These are phyloP conservation scores for Agelastica alni DNA, from an alignment of 2,888 invertebrate species.

Conservation along the genomic window DNA sequence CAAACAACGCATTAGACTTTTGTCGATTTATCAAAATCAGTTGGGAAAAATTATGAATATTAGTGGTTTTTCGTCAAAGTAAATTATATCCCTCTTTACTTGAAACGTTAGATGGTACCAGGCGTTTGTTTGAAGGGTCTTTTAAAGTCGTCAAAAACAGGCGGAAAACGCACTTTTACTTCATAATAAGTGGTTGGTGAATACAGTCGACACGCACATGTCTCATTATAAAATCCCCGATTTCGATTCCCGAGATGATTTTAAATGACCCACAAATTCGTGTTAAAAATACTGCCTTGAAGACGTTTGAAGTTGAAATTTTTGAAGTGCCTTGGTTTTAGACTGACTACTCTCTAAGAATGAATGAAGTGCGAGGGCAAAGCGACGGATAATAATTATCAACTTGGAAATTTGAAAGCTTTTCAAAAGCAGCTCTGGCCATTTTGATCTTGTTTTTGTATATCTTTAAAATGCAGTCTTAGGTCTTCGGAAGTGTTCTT, in stretches of 20 bases:
- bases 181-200: slow-evolving; percentile 35
- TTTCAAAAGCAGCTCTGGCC: slow-evolving; percentile 16
- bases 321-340: slow-evolving; percentile 16
- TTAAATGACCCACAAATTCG: slow-evolving; percentile 28
- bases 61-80: slow-evolving; percentile 32
- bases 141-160: slow-evolving; percentile 37
- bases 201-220: slow-evolving; percentile 34
- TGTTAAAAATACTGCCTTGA: slow-evolving; percentile 21
- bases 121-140: slow-evolving; percentile 34
- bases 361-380: slow-evolving; percentile 4
- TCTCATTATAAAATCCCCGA: slow-evolving; percentile 33
- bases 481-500: slow-evolving; percentile 9
- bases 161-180: slow-evolving; percentile 36
- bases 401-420: slow-evolving; percentile 19
- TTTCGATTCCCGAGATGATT: slow-evolving; percentile 24
- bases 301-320: slow-evolving; percentile 22
- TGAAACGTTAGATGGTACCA: slow-evolving; percentile 32
- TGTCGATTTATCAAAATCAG: slow-evolving; percentile 51
- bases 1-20: slow-evolving; percentile 36
- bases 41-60: slow-evolving; percentile 39
- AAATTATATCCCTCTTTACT: slow-evolving; percentile 32
- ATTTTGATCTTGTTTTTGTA: slow-evolving; percentile 22
- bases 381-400: slow-evolving; percentile 19
- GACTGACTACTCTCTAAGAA: slow-evolving; percentile 7
- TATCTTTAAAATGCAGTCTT: slow-evolving; percentile 15